A percentile compares a stretch with the other conserved stretches of the same genome.
Conservation (phyloP, 2,113 vertebrate genomes). For the Vicugna pacos region DNA sequence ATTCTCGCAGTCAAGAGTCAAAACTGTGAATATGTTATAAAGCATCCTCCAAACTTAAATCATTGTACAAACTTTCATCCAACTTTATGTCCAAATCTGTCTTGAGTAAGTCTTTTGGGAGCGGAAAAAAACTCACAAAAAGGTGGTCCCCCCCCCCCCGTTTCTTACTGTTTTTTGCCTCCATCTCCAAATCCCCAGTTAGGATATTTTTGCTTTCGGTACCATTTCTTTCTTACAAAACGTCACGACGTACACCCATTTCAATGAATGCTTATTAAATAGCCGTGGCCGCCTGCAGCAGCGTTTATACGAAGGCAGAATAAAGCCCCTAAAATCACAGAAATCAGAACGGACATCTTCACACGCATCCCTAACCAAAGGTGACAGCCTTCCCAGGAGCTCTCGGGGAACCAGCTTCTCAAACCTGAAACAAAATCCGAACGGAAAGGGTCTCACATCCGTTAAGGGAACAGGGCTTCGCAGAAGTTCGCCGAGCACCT, state of each 20-base stretch:
- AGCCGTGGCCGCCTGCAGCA: rapidly evolving
- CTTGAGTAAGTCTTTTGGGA: neutral
- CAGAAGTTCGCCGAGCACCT: no score
- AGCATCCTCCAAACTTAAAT: neutral
- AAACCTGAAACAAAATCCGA: rapidly evolving
- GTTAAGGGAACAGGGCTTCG: rapidly evolving
- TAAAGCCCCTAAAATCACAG: rapidly evolving
- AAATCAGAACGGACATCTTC: rapidly evolving
- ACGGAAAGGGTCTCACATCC: rapidly evolving
- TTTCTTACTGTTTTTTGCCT: neutral
- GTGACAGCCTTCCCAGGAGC: rapidly evolving
- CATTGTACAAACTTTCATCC: neutral
- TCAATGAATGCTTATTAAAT: no score
- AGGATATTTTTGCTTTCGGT: rapidly evolving
- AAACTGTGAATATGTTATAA: neutral
- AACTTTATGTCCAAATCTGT: no score
- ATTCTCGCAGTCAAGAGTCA: neutral
- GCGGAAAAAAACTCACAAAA: neutral
- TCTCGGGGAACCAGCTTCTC: rapidly evolving
- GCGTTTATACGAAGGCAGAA: neutral
- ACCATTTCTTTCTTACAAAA: no score
- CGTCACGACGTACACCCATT: rapidly evolving
- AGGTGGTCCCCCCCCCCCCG: rapidly evolving
- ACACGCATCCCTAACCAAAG: rapidly evolving
- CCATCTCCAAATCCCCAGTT: rapidly evolving